These are phyloP conservation scores for Craterocephalus amniculus DNA, from an alignment of 2,797 vertebrate species.

Conservation along the genomic window DNA sequence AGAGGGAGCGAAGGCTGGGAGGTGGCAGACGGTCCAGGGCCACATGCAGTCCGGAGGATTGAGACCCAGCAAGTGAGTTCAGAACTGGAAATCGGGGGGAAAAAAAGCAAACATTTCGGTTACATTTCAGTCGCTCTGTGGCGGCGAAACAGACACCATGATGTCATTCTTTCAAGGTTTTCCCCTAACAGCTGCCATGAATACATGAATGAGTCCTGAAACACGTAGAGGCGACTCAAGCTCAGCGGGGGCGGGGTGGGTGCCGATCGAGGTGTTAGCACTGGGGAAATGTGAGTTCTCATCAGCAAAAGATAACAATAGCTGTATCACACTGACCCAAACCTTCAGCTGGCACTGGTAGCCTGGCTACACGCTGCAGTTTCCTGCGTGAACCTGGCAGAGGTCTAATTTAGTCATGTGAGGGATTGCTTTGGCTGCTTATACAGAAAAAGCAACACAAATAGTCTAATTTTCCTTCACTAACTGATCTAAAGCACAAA, in stretches of 20 bases:
- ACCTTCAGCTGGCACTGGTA: constrained; percentile 38
- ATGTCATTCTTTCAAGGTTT: constrained; percentile 8
- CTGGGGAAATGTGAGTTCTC: constrained; percentile 46
- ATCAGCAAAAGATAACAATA: constrained; percentile 53
- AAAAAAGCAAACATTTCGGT: constrained; percentile 9
- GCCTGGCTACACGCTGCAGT: constrained; percentile 36
- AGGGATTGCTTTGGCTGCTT: constrained; percentile 33
- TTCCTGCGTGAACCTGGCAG: constrained; percentile 26
- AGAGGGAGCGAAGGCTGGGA: constrained; percentile 89
- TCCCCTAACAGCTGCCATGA: constrained; percentile 11
- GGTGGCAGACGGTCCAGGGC: constrained; percentile 96
- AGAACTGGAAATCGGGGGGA: constrained; percentile 4
- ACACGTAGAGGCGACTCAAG: constrained; percentile 24
- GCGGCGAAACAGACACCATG: constrained; percentile 18
- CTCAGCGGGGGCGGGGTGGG: constrained; percentile 42
- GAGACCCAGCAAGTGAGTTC: constrained; percentile 97
- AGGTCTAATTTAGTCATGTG: constrained; percentile 49
- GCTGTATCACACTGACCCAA: constrained; percentile 53
- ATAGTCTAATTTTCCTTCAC: constrained; percentile 34
- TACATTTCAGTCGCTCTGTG: constrained; percentile 12
- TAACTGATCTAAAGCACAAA: constrained; percentile 29
- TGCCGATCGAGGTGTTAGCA: constrained; percentile 45
- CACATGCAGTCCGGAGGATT: constrained; percentile 96
- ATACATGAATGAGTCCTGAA: constrained; percentile 37
- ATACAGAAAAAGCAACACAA: constrained; percentile 31